Percentiles rank a stretch among this genome's conserved stretches.
Evolutionary conservation across 2,797 vertebrate species (phyloP).

Genomic region (Enteromius treurensis): DNA sequence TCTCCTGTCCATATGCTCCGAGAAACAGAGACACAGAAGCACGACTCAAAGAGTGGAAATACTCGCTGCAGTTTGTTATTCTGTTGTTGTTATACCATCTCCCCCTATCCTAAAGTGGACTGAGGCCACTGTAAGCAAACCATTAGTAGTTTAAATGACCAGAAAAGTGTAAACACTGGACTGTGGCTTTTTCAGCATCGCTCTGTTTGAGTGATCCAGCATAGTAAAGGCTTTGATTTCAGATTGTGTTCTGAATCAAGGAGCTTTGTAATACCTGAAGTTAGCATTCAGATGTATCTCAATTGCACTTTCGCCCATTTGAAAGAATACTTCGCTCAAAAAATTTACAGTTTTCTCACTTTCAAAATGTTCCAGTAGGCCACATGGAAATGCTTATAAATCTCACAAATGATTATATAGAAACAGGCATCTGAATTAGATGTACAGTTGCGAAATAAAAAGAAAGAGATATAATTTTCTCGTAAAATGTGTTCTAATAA

Average conservation of each 20-base stretch:
- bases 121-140: neutral
- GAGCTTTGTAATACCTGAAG: neutral
- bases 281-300: neutral
- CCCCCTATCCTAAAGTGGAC: neutral
- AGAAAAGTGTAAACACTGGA: neutral
- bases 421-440: neutral
- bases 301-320: neutral
- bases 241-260: neutral
- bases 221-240: neutral
- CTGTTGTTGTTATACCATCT: neutral
- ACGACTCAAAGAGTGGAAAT: neutral
- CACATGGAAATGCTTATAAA: neutral
- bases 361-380: neutral
- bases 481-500: too few relatives aligned
- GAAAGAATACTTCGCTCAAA: neutral
- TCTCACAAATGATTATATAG: neutral
- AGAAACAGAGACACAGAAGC: neutral
- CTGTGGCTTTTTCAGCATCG: neutral
- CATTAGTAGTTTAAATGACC: conserved; percentile 2
- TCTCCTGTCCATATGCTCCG: conserved; percentile 1
- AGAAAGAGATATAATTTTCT: neutral
- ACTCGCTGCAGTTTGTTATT: neutral
- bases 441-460: neutral
- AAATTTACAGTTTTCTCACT: neutral
- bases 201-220: neutral